Base-by-base conservation (phyloP, 2,113 vertebrate genomes). In the Lycocorax pyrrhopterus region DNA sequence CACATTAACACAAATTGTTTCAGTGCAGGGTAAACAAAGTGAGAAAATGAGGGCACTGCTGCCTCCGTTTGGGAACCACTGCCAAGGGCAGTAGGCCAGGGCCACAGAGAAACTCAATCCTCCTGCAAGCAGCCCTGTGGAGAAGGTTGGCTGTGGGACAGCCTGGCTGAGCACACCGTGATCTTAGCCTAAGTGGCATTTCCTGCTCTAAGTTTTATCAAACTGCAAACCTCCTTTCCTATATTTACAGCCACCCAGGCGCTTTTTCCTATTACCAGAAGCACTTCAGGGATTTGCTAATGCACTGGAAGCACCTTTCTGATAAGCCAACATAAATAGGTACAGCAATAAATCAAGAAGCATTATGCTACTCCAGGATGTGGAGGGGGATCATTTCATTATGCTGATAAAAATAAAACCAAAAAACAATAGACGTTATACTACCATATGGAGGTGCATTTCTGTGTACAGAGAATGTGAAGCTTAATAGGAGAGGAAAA, bases 341-440 rank as follows among this genome's bases (percentile, higher is more conserved):
- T 60, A 55, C 69, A 93, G 74, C 59, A 91, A 68, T 94, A 88
- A 93, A 96, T 96, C 95, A 90, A 89, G 86, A 77, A 78, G 37
- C 29, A 47, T 94, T 96, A 80, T 76, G 12, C 44, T 73, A 29
- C 49, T 90, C 32, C 62, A 49, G 92, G 62, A 95, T 84, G 68
- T 49, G 51, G 93, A 85, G 90, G 43, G 44, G 55, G 74, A 88
- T 66, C 26, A 25, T 84, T 95, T 89, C 68, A 92, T 41, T 66
- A 77, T 60, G 51, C 55, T 74, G 75, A 85, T 47, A 66, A 51
- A 72, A 46, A 78, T n/a, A 53, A 63, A 89, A 73, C 33, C 11
- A 46, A 78, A 87, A 93, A 78, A 12, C 77, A 90, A 56, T 55
- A 35, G 33, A 43, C 27, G 23, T 68, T 47, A 30, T 15, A 58